phyloP scores from a whole-genome alignment of 2,113 vertebrate species.

The Nesoenas mayeri region DNA sequence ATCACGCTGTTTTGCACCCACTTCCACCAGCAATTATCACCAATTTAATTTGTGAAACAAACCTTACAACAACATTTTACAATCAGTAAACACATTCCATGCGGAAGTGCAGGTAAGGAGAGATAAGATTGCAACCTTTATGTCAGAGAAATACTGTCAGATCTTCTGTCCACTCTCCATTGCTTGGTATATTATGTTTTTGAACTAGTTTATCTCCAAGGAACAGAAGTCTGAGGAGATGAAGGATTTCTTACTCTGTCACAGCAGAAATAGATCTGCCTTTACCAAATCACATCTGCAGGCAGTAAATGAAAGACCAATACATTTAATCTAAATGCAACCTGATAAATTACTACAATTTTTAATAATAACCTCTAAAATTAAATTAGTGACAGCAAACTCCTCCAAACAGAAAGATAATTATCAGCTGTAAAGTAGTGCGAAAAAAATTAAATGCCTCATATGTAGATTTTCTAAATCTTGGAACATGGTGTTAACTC shows the following conservation, averaged over 20 bases:
- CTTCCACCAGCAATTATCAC: not conserved
- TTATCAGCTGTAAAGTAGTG: not conserved
- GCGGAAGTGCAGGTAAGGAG: not conserved
- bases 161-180: not conserved
- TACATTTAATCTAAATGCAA: not conserved
- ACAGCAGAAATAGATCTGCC: not conserved
- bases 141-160: not conserved
- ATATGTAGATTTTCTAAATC: not conserved
- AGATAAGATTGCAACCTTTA: not conserved
- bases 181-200: not conserved
- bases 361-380: not conserved
- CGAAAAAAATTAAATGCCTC: not conserved
- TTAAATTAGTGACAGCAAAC: not conserved
- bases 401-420: not conserved
- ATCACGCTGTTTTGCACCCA: not conserved
- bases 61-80: not conserved
- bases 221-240: not conserved
- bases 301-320: not conserved
- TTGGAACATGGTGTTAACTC: not conserved
- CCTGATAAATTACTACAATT: not conserved
- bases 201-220: not conserved
- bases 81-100: not conserved
- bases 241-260: not conserved
- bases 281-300: not conserved
- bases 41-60: not conserved